Base-by-base conservation (phyloP, 2,797 vertebrate genomes). In the Chelonia mydas region DNA sequence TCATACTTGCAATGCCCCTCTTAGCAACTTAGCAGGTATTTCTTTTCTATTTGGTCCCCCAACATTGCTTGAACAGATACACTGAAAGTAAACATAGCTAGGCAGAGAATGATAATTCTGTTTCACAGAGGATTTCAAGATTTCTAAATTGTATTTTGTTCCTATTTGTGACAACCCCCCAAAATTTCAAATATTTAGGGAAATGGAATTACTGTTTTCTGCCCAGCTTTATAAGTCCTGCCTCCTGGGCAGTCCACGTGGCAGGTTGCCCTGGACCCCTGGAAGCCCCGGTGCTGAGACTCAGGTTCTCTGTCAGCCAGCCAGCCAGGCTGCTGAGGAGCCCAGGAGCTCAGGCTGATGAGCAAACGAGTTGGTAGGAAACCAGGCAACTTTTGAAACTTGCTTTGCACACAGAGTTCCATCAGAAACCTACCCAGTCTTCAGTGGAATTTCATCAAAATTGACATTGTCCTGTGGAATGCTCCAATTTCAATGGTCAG, bases 31-130 rank as follows among this genome's bases (percentile, higher is more conserved):
- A 59, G 53, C 79, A 83, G 83, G 7, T 33, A 72, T 50, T 86
- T 53, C 41, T 90, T 61, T 84, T 78, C 33, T 49, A 11, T 23
- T 82, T 41, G 77, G 11, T 27, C 33, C 9, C 7, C 55, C 81
- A 94, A 74, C 25, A 92, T 3, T 5, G 23, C 72, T 81, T 90
- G 23, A 88, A 90, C 86, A 33, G 55, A 74, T 25, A 0, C 49
- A 72, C 91, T 72, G 84, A 55, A 81, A 87, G 61, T 54, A 89
- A 92, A 90, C 51, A 81, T 59, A 90, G 6, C 81, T 94, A 53
- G 31, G 31, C 31, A 61, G 59, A 61, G 15, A 61, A 61, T 55
- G 23, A 55, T 55, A 17, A 51, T 51, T 51, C 50, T 55, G 54
- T 55, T 55, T 25, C 54, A 55, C 31, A 61, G 59, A 61, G 15